phyloP scores from a whole-genome alignment of 1,140 invertebrate species.

The Leptestheria dahalacensis region DNA sequence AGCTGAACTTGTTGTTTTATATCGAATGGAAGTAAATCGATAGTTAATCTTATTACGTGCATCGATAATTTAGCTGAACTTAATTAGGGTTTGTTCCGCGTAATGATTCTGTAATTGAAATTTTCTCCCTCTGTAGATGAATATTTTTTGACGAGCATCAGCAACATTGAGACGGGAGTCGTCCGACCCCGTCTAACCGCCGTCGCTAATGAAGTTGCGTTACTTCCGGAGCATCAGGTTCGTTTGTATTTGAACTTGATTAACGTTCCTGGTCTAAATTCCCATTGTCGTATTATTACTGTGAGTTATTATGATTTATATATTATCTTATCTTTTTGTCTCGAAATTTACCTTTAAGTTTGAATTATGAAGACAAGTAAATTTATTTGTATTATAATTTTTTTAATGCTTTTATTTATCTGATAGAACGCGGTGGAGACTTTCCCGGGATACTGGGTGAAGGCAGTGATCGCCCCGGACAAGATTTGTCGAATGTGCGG shows the following conservation, averaged over 20 bases:
- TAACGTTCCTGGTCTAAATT: no score
- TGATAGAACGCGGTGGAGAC: not conserved
- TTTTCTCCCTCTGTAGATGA: not conserved
- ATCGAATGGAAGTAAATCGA: no score
- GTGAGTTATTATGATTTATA: no score
- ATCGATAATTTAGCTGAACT: no score
- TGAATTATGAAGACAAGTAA: no score
- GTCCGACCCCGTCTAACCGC: not conserved
- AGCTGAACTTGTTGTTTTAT: constrained; percentile 15
- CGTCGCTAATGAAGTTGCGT: not conserved
- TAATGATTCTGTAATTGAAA: not conserved
- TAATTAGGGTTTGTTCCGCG: not conserved
- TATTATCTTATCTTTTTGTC: no score
- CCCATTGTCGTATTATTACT: no score
- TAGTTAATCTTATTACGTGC: no score
- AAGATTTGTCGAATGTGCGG: not conserved
- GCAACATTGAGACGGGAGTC: not conserved
- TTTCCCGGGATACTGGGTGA: not conserved
- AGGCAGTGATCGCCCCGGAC: not conserved
- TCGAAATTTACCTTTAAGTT: no score
- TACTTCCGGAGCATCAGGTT: not conserved
- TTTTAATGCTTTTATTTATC: no score
- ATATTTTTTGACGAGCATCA: not conserved
- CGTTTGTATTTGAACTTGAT: not conserved
- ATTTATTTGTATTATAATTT: not conserved